phyloP scores from a whole-genome alignment of 1,140 invertebrate species.

The Bombus vancouverensis region DNA sequence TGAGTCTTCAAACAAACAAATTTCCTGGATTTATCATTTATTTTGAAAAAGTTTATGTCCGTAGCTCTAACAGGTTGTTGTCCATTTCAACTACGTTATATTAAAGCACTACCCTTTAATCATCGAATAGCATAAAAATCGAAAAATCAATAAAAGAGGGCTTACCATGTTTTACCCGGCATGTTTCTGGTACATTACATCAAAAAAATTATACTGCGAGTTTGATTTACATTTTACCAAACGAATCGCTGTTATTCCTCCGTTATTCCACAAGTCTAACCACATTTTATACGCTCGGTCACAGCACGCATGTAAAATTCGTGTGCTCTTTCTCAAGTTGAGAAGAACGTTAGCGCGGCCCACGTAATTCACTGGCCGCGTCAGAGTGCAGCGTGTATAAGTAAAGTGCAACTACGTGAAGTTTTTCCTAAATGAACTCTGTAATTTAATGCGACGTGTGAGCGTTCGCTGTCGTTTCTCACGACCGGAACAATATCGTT shows the following conservation, averaged over 20 bases:
- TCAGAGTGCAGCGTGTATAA: constrained; percentile 25
- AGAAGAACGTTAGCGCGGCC: constrained; percentile 19
- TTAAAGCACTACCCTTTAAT: too few species aligned
- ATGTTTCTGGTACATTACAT: too few species aligned
- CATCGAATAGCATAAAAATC: neutral
- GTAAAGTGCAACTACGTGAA: constrained; percentile 45
- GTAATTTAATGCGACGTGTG: constrained; percentile 52
- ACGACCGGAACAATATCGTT: constrained; percentile 39
- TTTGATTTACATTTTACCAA: neutral
- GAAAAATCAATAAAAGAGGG: too few species aligned
- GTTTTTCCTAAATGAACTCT: constrained; percentile 39
- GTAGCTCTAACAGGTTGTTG: too few species aligned
- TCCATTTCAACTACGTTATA: too few species aligned
- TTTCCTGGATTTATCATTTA: too few species aligned
- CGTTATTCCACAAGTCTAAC: neutral
- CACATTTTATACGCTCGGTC: too few species aligned
- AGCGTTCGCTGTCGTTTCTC: constrained; percentile 49
- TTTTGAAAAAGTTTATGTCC: too few species aligned
- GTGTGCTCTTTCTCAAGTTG: neutral
- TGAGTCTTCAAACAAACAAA: too few species aligned
- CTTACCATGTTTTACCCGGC: too few species aligned
- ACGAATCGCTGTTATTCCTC: neutral
- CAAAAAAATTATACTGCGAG: too few species aligned
- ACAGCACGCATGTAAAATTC: neutral
- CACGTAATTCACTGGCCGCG: constrained; percentile 27